These are phyloP conservation scores for Pegoplata infirma DNA, from an alignment of 2,888 invertebrate genomes.

Conservation along the genomic window DNA sequence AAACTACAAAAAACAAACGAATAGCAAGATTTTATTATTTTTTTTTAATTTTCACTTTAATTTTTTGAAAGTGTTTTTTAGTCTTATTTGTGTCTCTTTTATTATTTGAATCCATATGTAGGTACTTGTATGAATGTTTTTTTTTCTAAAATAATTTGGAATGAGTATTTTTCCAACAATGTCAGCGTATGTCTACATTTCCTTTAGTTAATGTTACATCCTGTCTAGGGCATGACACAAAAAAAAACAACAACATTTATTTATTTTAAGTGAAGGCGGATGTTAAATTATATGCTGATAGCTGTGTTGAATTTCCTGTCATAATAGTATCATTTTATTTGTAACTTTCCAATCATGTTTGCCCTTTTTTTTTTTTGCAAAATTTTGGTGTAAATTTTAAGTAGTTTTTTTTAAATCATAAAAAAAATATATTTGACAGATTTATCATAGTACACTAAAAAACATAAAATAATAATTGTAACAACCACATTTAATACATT, in stretches of 20 bases:
- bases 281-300: background rate
- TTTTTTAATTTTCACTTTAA: too few relatives aligned
- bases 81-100: too few relatives aligned
- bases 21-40: background rate
- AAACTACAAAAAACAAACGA: background rate
- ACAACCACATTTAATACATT: too few relatives aligned
- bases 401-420: too few relatives aligned
- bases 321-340: background rate
- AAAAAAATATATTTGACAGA: too few relatives aligned
- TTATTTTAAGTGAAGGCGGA: background rate
- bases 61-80: background rate
- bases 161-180: background rate
- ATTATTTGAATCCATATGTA: background rate
- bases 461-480: too few relatives aligned
- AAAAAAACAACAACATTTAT: background rate
- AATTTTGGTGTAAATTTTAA: too few relatives aligned
- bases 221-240: background rate
- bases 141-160: background rate
- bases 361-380: background rate
- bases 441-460: too few relatives aligned
- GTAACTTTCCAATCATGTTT: background rate
- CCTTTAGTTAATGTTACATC: background rate
- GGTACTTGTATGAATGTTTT: background rate
- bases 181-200: background rate
- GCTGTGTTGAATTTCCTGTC: background rate